Percentiles rank a stretch among this genome's conserved stretches.
Evolutionary conservation across 2,797 vertebrate genomes (phyloP).

Genomic region (Tadarida brasiliensis): DNA sequence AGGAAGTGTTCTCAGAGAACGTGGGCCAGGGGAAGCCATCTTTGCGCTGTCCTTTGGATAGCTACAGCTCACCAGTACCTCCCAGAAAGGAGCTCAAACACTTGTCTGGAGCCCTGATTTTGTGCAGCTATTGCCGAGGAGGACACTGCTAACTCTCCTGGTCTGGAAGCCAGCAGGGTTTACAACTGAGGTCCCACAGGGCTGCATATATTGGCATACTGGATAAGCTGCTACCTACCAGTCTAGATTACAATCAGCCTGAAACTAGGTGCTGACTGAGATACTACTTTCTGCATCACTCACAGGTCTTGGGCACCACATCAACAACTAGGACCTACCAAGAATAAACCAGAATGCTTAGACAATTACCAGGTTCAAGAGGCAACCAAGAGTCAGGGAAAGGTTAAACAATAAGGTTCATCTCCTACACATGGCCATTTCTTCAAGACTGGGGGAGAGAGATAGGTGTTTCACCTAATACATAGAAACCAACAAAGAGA

Average conservation of each 20-base stretch:
- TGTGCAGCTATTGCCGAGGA: not conserved
- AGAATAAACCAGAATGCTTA: not conserved
- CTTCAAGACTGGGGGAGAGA: not conserved
- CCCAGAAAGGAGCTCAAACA: not conserved
- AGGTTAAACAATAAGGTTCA: not conserved
- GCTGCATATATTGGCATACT: not conserved
- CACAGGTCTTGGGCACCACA: not conserved
- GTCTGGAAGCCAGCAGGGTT: not conserved
- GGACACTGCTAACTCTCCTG: not conserved
- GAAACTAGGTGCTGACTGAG: not conserved
- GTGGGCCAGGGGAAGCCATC: not conserved
- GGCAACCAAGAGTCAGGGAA: not conserved
- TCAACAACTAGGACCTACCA: not conserved
- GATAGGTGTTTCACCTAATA: not conserved
- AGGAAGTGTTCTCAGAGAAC: not conserved
- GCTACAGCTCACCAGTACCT: not conserved
- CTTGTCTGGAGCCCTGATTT: not conserved
- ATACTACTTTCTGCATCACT: not conserved
- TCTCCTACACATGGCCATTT: not conserved
- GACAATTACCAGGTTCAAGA: not conserved
- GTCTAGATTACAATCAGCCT: not conserved
- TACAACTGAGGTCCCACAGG: not conserved
- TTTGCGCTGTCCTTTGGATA: not conserved
- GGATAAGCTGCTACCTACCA: not conserved
- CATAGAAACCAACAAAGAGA: not conserved